Evolutionary conservation across 2,797 vertebrate genomes (phyloP).

Genomic region (Intellagama lesueurii): DNA sequence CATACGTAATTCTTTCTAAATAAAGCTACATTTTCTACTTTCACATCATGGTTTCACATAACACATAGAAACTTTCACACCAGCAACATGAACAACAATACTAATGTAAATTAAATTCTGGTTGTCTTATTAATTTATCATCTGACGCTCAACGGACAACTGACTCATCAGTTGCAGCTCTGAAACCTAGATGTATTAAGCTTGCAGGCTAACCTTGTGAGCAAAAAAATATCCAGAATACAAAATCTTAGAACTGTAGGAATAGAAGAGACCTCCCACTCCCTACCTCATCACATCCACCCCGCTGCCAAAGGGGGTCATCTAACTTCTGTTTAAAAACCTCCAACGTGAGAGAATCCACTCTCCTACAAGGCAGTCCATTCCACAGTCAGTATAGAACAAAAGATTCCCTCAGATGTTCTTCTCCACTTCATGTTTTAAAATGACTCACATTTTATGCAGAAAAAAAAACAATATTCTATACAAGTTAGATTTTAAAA

Average conservation of each 20-base stretch:
- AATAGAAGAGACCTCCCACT: too few species aligned
- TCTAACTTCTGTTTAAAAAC: too few species aligned
- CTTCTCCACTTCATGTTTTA: neutral
- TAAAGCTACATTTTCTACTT: conserved; percentile 9
- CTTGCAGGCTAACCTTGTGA: neutral
- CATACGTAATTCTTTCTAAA: conserved; percentile 20
- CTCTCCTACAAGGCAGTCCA: too few species aligned
- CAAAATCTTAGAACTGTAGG: too few species aligned
- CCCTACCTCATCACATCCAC: too few species aligned
- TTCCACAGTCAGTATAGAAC: neutral
- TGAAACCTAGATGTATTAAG: conserved; percentile 9
- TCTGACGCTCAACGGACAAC: conserved; percentile 10
- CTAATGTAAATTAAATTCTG: conserved; percentile 2
- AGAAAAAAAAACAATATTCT: neutral
- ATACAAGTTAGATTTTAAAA: conserved; percentile 1
- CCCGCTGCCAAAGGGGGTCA: too few species aligned
- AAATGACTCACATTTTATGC: neutral
- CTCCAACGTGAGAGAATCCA: too few species aligned
- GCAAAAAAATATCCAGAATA: neutral
- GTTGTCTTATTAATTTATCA: conserved; percentile 11
- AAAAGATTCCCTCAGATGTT: neutral
- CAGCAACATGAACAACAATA: neutral
- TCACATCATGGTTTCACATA: neutral
- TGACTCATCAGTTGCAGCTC: conserved; percentile 10
- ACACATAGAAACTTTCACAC: conserved; percentile 22